Evolutionary conservation across 2,888 invertebrate genomes (phyloP), one percentile per base, ranked within the genome.

Genomic region (Formica aserva): DNA sequence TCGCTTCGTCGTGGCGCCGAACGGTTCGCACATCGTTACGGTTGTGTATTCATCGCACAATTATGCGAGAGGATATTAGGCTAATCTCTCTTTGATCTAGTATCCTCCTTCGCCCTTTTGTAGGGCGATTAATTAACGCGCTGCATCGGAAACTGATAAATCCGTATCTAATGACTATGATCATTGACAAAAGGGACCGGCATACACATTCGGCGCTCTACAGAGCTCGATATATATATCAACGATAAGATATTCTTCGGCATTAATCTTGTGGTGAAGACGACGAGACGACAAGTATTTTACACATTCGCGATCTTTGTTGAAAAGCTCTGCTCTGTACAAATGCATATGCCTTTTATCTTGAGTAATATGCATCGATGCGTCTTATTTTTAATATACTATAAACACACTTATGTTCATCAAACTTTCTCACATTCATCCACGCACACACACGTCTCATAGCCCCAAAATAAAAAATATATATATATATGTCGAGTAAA

Each of bases 331-430:
- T n/a, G 41, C 74, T 11, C 11, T 22, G 32, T 65, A 63, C 41
- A 5, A 63, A 75, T n/a, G 65, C 41, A 41, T 41, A 41, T 15
- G 32, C 15, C 4, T 63, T 9, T 45, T 45, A 41, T 45, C 52
- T 52, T 18, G 38, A 72, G 13, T 72, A 72, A 74, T 62, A 41
- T 63, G 63, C n/a, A 63, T 74, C 29, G 63, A 48, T 22, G 26
- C 26, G 22, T n/a, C 41, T 69, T 52, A 69, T 55, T 32, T 29
- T 66, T 63, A 18, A 69, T 41, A 29, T 55, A 41, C 26, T 41
- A 77, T 29, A 77, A 77, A 71, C 76, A 77, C n/a, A 69, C 55
- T 77, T 69, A 8, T n/a, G 67, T 22, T 48, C 66, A 22, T 62
- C 29, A 74, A 62, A 62, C 26, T n/a, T 52, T 52, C 52, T 52